These are phyloP conservation scores for Onchidella celtica DNA, from an alignment of 2,888 invertebrate species.

Conservation along the genomic window DNA sequence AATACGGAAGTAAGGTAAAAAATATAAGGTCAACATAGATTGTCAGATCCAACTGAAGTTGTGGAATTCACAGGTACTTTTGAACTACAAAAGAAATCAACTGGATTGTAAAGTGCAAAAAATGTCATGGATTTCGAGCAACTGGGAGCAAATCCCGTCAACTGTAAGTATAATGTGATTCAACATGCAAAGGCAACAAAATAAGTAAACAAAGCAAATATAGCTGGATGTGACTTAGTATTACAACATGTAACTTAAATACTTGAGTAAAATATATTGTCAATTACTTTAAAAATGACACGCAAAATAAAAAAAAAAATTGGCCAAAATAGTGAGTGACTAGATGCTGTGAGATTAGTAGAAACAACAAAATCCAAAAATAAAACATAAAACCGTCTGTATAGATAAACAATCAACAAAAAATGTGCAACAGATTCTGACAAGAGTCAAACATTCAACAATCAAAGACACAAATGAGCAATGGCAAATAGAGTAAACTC, in stretches of 20 bases:
- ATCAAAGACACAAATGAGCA: too few relatives aligned
- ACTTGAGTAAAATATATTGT: neutral
- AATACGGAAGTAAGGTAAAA: too few relatives aligned
- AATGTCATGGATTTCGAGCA: neutral
- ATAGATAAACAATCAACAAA: slow-evolving; percentile 10
- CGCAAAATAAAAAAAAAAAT: too few relatives aligned
- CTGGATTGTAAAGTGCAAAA: neutral
- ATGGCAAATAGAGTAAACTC: too few relatives aligned
- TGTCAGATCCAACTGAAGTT: too few relatives aligned
- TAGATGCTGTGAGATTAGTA: slow-evolving; percentile 22
- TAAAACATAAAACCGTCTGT: too few relatives aligned
- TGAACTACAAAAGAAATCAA: too few relatives aligned
- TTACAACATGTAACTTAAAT: neutral
- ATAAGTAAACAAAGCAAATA: neutral
- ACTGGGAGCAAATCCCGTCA: neutral
- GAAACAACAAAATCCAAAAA: slow-evolving; percentile 1
- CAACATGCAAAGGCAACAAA: neutral
- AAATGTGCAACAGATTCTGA: neutral
- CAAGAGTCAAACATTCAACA: neutral
- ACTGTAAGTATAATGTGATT: neutral
- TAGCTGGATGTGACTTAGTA: neutral
- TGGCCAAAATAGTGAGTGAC: slow-evolving; percentile 28
- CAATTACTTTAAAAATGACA: neutral
- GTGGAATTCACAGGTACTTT: too few relatives aligned
- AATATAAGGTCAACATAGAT: too few relatives aligned